A percentile compares a stretch with the other conserved stretches of the same genome.
These are phyloP conservation scores for Bembecia ichneumoniformis DNA, from an alignment of 2,888 invertebrate species.

Conservation along the genomic window DNA sequence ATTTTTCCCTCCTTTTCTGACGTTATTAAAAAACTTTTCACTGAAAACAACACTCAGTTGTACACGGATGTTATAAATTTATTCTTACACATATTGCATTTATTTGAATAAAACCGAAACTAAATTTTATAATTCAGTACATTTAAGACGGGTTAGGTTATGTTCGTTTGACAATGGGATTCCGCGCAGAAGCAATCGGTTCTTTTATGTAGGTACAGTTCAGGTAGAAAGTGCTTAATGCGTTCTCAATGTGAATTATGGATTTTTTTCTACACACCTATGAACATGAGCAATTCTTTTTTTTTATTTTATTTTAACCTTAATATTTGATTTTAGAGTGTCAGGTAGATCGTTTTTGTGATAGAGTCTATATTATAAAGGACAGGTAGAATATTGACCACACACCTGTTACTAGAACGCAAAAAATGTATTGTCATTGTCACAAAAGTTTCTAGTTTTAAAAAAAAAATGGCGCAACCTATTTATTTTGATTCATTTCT, in stretches of 20 bases:
- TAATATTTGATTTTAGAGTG: neutral
- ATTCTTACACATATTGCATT: neutral
- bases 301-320: neutral
- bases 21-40: constrained; percentile 7
- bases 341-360: neutral
- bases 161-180: constrained; percentile 43
- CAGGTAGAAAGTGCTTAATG: constrained; percentile 27
- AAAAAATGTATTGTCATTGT: no score
- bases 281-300: neutral
- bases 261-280: neutral
- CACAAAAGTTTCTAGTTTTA: no score
- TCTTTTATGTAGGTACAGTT: constrained; percentile 10
- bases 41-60: neutral
- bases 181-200: constrained; percentile 52
- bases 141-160: constrained; percentile 46
- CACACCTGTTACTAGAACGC: no score
- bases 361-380: neutral
- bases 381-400: no score
- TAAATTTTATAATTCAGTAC: constrained; percentile 26
- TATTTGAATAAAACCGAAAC: constrained; percentile 5
- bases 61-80: neutral
- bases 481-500: no score
- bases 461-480: no score
- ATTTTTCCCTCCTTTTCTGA: constrained; percentile 5
- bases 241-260: neutral